These are phyloP conservation scores for Spodoptera litura DNA, from an alignment of 1,140 invertebrate species.

Conservation along the genomic window DNA sequence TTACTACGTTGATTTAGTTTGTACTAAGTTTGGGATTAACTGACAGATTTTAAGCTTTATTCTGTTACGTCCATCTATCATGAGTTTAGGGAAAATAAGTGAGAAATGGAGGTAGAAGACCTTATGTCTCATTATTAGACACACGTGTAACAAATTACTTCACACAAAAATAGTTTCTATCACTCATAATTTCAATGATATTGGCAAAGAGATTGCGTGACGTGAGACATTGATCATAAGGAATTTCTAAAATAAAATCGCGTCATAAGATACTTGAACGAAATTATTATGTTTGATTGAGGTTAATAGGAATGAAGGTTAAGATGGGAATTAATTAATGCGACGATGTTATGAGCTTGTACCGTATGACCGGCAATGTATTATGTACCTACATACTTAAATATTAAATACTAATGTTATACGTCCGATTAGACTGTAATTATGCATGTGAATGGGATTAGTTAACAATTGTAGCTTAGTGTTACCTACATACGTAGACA, in stretches of 20 bases:
- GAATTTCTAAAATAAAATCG: constrained; percentile 32
- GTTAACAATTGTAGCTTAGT: neutral
- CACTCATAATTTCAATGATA: too few relatives aligned
- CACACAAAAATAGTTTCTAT: too few relatives aligned
- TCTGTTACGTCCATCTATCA: too few relatives aligned
- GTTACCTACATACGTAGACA: too few relatives aligned
- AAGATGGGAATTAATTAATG: constrained; percentile 55
- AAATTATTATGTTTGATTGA: constrained; percentile 59
- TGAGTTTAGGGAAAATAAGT: too few relatives aligned
- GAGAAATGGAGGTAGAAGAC: too few relatives aligned
- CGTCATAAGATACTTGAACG: constrained; percentile 28
- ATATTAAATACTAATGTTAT: neutral
- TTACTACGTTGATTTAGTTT: too few relatives aligned
- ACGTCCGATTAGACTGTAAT: too few relatives aligned
- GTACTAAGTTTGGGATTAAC: too few relatives aligned
- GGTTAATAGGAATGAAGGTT: constrained; percentile 71
- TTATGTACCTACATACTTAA: neutral
- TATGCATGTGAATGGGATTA: neutral
- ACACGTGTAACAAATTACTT: too few relatives aligned
- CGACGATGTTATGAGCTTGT: constrained; percentile 41
- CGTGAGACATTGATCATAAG: neutral
- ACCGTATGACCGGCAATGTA: neutral
- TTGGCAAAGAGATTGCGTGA: constrained; percentile 10
- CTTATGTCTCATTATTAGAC: too few relatives aligned
- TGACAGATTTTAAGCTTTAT: too few relatives aligned